Evolutionary conservation across 2,113 vertebrate species (phyloP).

Genomic region (Eudyptes chrysolophus): DNA sequence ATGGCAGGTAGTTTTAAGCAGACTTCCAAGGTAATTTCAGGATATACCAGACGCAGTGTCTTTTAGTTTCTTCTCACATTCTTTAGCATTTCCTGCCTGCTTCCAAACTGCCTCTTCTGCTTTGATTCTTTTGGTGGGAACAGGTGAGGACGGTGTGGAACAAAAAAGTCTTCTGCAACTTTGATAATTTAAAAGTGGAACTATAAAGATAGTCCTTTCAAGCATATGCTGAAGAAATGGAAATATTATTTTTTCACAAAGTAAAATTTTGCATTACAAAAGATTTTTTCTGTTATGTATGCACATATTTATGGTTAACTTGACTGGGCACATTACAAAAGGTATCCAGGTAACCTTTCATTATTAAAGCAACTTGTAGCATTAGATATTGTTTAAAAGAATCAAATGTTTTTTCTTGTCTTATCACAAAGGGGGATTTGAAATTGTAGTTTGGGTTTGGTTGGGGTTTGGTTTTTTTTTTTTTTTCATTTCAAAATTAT

Average conservation of each 20-base stretch:
- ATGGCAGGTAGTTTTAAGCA: not conserved
- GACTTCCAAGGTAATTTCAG: not conserved
- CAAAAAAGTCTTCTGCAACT: slow-evolving; percentile 20
- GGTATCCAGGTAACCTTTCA: slow-evolving; percentile 15
- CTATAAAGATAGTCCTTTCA: not conserved
- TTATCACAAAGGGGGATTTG: not conserved
- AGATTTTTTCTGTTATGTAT: slow-evolving; percentile 32
- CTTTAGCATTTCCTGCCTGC: not conserved
- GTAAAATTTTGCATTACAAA: slow-evolving; percentile 57
- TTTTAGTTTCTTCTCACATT: slow-evolving; percentile 25
- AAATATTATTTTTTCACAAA: not conserved
- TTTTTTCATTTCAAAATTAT: not conserved
- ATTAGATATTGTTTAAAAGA: not conserved
- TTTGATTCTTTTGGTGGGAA: slow-evolving; percentile 28
- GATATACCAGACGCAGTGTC: not conserved
- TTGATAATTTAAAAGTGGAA: not conserved
- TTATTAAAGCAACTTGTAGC: slow-evolving; percentile 24
- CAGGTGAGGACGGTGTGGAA: not conserved
- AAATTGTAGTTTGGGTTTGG: not conserved
- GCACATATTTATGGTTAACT: slow-evolving; percentile 50
- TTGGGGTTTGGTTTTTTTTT: rapidly evolving
- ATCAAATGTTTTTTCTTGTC: not conserved
- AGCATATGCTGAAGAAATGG: not conserved
- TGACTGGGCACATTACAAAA: slow-evolving; percentile 20
- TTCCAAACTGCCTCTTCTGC: not conserved